Percentiles rank a stretch among this genome's conserved stretches.
Conservation (phyloP, 2,888 invertebrate species). For the Rotaria macrura region DNA sequence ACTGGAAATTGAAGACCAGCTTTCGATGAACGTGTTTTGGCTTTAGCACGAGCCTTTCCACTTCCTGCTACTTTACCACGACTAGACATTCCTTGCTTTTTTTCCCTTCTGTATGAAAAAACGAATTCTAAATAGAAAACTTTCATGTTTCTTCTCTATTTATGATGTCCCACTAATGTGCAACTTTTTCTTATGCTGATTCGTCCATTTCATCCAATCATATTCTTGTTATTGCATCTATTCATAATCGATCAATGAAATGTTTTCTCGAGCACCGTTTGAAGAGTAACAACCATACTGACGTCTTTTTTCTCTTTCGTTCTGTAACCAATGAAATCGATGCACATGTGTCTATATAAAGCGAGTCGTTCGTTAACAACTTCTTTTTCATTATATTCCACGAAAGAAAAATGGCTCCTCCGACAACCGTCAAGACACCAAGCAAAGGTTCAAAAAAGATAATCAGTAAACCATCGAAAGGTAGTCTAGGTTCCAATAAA, state of each 20-base stretch:
- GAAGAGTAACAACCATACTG: neutral
- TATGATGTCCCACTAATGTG: neutral
- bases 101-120: too few relatives aligned
- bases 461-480: neutral
- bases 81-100: slow-evolving; percentile 43
- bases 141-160: neutral
- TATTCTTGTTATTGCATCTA: neutral
- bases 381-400: neutral
- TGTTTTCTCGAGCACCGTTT: too few relatives aligned
- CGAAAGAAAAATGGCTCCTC: neutral
- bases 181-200: neutral
- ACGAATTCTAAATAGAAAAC: neutral
- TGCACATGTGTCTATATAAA: neutral
- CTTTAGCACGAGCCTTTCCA: slow-evolving; percentile 34
- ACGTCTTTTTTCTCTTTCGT: neutral
- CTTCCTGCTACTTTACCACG: slow-evolving; percentile 46
- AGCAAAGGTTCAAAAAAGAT: neutral
- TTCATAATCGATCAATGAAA: neutral
- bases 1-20: slow-evolving; percentile 36
- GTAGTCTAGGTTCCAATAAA: neutral
- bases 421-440: neutral
- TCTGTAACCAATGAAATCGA: neutral
- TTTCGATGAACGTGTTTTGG: slow-evolving; percentile 34
- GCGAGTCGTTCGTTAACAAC: neutral
- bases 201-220: neutral